Evolutionary conservation across 2,113 vertebrate species (phyloP), one percentile per base, ranked within the genome.

Genomic region (Propithecus coquereli): DNA sequence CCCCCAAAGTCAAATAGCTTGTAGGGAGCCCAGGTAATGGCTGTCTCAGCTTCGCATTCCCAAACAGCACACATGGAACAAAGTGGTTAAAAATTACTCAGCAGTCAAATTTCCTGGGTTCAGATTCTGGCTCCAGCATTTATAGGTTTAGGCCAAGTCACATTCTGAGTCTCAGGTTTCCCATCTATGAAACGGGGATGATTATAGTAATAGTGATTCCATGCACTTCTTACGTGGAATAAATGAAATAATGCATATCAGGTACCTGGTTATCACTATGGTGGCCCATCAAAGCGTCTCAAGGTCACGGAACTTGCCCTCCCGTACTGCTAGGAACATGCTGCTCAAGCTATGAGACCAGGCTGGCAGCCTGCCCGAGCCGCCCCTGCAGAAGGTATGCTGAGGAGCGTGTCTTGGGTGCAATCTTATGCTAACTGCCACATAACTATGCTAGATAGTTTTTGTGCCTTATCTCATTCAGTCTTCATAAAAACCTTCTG

Each of bases 291-390:
- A 43, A 90, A 97, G 79, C 40, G 2, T 45, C 83, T 74, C 87
- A 91, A 92, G 68, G 87, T 94, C 87, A 90, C 27, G 76, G 86
- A 89, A 50, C 30, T 34, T 57, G 65, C 76, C 81, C 70, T 65
- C 82, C 84, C 25, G 43, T 74, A 66, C 34, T 89, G 66, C 74
- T 9, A 8, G 66, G 34, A 80, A 59, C 61, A 59, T 27, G 66
- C 65, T 68, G 40, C 73, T 73, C 8, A 3, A 43, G 27, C 37
- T 80, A 7, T 37, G 34, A 90, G 30, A 63, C 34, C 14, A 8
- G 2, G 32, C 34, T 90, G 96, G 71, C 63, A 92, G 40, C 83
- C 22, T 37, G 43, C 59, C 83, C 9, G 4, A 59, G 45, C 54
- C 23, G 30, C 63, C 63, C 59, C 45, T 43, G 45, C 76, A 73